Base-by-base conservation (phyloP, 2,113 vertebrate genomes). In the Heptranchias perlo region DNA sequence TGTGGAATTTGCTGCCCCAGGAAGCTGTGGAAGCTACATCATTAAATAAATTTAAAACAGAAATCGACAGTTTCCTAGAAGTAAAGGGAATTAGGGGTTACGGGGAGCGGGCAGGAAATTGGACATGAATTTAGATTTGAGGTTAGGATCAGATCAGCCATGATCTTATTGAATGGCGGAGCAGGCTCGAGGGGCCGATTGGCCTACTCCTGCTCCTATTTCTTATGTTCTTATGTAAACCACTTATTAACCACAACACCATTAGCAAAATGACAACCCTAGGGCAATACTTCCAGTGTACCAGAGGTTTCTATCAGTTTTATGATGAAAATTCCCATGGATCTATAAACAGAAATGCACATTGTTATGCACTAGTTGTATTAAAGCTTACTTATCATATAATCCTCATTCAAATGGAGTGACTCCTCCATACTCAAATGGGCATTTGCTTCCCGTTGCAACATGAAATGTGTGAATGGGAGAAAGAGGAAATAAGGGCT, bases 401-500 rank as follows among this genome's bases (percentile, higher is more conserved):
- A 69, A 31, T 95, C 94, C 94, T 95, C 94, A 95, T 69, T 95
- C 94, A 95, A 95, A 94, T 47, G 23, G 93, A 67, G 62, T 67
- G 64, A 69, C 94, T 95, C 47, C 64, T 69, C 64, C 44, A 73
- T 49, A 95, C 65, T 44, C 64, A 95, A 95, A 95, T 95, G 94
- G 94, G 39, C 47, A 95, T 95, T 95, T 95, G 65, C 44, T 69
- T 95, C 64, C 93, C 44, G 28, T 69, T 95, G 94, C 94, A 69
- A 65, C 94, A 39, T 95, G 94, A 73, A 95, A 73, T 95, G 64
- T 69, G 39, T 95, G 62, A 94, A 95, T 25, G 64, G 94, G 65
- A 95, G 65, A 62, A 39, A 95, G 65, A 95, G 94, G 94, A 95
- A 95, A 95, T 95, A 69, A 95, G 65, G 94, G 64, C 65, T 95